phyloP scores from a whole-genome alignment of 2,113 vertebrate species.

The Edolisoma coerulescens region DNA sequence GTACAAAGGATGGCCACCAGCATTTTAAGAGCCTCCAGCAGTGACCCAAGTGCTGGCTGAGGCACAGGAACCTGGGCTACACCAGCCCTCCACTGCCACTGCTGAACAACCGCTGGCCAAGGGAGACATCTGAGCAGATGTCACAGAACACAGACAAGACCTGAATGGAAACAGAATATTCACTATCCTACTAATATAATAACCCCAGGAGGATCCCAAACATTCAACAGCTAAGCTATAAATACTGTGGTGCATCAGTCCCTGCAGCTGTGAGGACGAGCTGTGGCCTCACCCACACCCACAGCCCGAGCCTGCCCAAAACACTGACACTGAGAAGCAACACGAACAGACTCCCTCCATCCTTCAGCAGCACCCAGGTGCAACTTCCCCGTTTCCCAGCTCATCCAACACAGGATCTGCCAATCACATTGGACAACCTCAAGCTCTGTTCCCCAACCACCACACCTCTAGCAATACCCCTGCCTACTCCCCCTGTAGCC shows the following conservation, averaged over 20 bases:
- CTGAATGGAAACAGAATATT: background rate
- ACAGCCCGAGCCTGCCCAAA: background rate
- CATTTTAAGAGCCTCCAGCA: background rate
- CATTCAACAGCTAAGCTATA: background rate
- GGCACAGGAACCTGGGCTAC: background rate
- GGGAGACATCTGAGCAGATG: background rate
- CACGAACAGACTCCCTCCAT: fast-evolving
- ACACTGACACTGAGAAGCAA: background rate
- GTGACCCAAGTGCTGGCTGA: background rate
- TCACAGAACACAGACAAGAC: background rate
- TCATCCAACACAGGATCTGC: background rate
- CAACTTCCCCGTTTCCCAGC: background rate
- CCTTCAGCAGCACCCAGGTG: background rate
- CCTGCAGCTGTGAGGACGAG: background rate
- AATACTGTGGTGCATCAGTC: background rate
- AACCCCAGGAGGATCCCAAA: background rate
- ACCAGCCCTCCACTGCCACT: background rate
- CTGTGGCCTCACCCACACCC: background rate
- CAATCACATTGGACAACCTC: background rate
- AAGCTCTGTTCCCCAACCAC: background rate
- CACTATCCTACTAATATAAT: fast-evolving
- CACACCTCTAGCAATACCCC: background rate
- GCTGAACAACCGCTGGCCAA: fast-evolving
- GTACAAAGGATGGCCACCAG: background rate
- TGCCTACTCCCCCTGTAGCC: background rate